phyloP scores from a whole-genome alignment of 2,888 invertebrate genomes.

The Drosophila limbata region DNA sequence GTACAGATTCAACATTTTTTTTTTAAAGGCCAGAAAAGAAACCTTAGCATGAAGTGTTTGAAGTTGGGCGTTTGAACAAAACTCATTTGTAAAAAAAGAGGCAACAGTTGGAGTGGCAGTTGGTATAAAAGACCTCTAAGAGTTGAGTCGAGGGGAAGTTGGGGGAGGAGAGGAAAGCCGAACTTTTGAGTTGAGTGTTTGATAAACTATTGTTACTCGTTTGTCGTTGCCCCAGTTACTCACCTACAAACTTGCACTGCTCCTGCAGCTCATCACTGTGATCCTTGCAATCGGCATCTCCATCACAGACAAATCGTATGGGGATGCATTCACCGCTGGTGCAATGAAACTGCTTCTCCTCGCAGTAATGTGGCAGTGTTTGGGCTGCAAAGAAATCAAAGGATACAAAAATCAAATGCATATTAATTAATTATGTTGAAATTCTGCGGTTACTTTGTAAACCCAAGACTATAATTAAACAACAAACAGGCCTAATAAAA shows the following conservation, averaged over 20 bases:
- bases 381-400: conserved; percentile 67
- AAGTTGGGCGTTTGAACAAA: conserved; percentile 19
- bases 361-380: conserved; percentile 74
- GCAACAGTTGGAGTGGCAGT: conserved; percentile 30
- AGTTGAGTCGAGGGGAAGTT: neutral
- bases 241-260: conserved; percentile 89
- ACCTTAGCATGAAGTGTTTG: conserved; percentile 22
- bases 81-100: conserved; percentile 40
- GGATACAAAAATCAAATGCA: conserved; percentile 61
- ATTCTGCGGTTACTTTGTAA: conserved; percentile 45
- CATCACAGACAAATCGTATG: conserved; percentile 91
- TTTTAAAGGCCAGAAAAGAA: conserved; percentile 6
- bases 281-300: conserved; percentile 92
- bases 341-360: conserved; percentile 91
- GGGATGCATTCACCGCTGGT: conserved; percentile 91
- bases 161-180: neutral
- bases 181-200: neutral
- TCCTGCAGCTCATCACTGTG: conserved; percentile 92
- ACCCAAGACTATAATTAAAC: conserved; percentile 50
- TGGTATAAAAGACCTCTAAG: conserved; percentile 35
- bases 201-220: neutral
- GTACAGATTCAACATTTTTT: conserved; percentile 17
- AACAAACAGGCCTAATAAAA: conserved; percentile 66
- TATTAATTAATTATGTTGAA: conserved; percentile 72
- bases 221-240: conserved; percentile 42